These are phyloP conservation scores for Chaenogobius annularis DNA, from an alignment of 2,113 vertebrate species.

Conservation along the genomic window DNA sequence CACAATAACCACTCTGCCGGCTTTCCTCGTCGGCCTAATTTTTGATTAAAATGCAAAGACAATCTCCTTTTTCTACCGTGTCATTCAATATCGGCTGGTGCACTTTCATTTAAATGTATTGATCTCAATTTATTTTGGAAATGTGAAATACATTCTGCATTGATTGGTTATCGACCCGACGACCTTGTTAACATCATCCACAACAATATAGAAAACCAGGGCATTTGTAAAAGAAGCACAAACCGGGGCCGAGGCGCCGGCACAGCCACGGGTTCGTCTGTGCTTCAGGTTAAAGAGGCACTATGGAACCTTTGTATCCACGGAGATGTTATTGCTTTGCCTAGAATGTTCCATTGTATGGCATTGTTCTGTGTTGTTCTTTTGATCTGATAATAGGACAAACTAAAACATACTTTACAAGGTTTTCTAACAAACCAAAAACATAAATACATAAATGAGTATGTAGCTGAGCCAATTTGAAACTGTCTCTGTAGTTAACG, in stretches of 20 bases:
- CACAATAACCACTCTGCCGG: neutral
- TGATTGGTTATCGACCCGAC: conserved; percentile 23
- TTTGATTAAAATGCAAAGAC: conserved; percentile 1
- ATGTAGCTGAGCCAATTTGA: no score
- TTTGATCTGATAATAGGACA: no score
- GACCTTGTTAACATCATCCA: neutral
- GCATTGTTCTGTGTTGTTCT: no score
- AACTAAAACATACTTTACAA: no score
- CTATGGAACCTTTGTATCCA: no score
- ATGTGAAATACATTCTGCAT: conserved; percentile 11
- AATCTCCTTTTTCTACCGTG: neutral
- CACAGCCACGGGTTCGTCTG: neutral
- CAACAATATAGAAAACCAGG: neutral
- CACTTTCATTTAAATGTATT: conserved; percentile 12
- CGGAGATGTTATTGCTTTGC: no score
- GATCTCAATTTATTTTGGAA: conserved; percentile 11
- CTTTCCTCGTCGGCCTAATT: neutral
- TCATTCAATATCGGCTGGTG: neutral
- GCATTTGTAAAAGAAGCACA: neutral
- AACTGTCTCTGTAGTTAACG: no score
- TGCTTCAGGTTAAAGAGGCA: neutral
- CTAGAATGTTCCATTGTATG: no score
- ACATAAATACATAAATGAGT: no score
- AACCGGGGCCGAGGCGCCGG: no score
- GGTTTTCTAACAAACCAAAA: no score